Evolutionary conservation across 2,113 vertebrate genomes (phyloP), one percentile per base, ranked within the genome.

Genomic region (Thinocorus orbignyianus): DNA sequence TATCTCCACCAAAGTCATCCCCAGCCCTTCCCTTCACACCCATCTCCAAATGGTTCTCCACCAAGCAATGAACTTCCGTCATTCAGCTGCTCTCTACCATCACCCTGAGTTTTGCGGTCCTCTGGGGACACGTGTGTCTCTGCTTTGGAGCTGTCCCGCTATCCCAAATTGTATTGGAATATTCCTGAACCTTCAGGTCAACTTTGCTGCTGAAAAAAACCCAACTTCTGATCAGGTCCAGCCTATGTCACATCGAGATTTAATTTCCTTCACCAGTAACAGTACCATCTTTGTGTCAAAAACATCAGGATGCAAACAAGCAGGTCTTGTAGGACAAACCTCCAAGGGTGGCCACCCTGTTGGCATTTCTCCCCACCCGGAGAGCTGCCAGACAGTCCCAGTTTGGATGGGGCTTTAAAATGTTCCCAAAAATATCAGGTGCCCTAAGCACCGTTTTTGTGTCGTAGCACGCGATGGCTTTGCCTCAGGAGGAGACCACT

Each of bases 231-330:
- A 37, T 65, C 81, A 8, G 2, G 7, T 89, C 66, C 83, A 88
- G 60, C 69, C 86, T 70, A 10, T 85, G 73, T 81, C 79, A 70
- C 61, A 64, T n/a, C 0, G 1, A 68, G 77, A 69, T 73, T 82
- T 76, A 33, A 1, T 73, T 81, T 93, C 81, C 81, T 85, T 35
- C 83, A 73, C 64, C 72, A 85, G 83, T 61, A 91, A 96, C 96
- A 96, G 86, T 54, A 87, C 48, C 74, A 90, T 55, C 94, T 92
- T 95, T 94, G 82, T 95, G 96, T 93, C 84, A 44, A 35, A 92
- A 92, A 39, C 35, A 2, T 46, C 95, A 81, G 64, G 93, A 74
- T 60, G 42, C 88, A 91, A 96, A 94, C 85, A 97, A 95, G 70
- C n/a, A 70, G 62, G 88, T 85, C 82, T 95, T 94, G 80, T 72